Conservation (phyloP, 2,113 vertebrate genomes). For the Electrona antarctica region DNA sequence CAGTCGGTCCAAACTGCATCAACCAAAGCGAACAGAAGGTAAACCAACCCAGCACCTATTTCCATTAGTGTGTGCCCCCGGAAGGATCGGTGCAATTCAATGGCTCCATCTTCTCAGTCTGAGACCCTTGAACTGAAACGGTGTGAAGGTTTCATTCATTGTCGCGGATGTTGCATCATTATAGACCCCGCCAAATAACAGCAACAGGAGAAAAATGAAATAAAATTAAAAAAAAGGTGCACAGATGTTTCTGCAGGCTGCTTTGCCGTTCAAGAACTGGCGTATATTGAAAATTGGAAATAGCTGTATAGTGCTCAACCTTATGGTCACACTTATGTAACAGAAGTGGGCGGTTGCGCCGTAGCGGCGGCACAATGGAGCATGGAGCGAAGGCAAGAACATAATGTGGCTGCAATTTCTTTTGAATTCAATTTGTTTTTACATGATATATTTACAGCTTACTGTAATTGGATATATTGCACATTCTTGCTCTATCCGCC, state of each 20-base stretch:
- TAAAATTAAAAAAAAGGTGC: not conserved
- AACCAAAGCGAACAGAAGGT: too few species aligned
- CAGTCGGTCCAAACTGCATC: too few species aligned
- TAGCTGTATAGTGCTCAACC: slow-evolving; percentile 7
- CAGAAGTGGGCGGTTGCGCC: not conserved
- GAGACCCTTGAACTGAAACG: slow-evolving; percentile 46
- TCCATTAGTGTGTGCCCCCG: slow-evolving; percentile 13
- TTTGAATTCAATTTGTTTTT: too few species aligned
- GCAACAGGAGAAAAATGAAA: not conserved
- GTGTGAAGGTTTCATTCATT: slow-evolving; percentile 58
- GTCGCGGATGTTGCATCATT: slow-evolving; percentile 57
- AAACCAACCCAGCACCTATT: slow-evolving; percentile 28
- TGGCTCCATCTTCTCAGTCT: slow-evolving; percentile 1
- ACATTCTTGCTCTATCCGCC: too few species aligned
- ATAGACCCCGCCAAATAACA: slow-evolving; percentile 24
- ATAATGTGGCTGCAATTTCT: not conserved
- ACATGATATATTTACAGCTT: too few species aligned
- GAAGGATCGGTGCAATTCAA: slow-evolving; percentile 2
- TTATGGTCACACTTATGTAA: slow-evolving; percentile 9
- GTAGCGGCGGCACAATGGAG: not conserved
- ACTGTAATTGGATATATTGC: not conserved
- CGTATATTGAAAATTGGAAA: slow-evolving; percentile 41
- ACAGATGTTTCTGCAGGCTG: slow-evolving; percentile 38
- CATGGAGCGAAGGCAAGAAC: not conserved
- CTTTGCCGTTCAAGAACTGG: slow-evolving; percentile 24